These are phyloP conservation scores for Botrylloides violaceus DNA, from an alignment of 23 tunicate species.

Conservation along the genomic window DNA sequence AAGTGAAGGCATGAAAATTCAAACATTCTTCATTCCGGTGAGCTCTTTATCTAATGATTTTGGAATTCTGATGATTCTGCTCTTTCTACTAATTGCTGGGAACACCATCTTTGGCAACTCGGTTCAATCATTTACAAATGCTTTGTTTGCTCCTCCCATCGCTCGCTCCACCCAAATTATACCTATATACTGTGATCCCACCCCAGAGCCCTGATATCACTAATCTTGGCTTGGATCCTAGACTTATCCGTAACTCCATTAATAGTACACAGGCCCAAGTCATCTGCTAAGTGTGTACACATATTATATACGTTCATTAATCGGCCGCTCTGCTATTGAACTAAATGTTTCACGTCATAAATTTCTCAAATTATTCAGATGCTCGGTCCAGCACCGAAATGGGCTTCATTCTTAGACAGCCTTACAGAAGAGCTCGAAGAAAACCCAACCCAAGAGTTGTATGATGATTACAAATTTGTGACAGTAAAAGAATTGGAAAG, in stretches of 20 bases:
- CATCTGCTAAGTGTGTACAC: not conserved
- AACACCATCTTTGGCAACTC: no score
- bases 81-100: not conserved
- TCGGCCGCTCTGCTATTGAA: not conserved
- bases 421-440: slow-evolving; percentile 90
- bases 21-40: slow-evolving; percentile 82
- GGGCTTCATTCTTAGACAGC: slow-evolving; percentile 83
- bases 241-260: not conserved
- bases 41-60: no score
- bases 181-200: no score
- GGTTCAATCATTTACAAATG: no score
- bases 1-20: slow-evolving; percentile 68
- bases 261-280: not conserved
- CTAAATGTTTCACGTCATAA: not conserved
- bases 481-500: slow-evolving; percentile 64
- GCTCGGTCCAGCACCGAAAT: slow-evolving; percentile 86
- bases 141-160: no score
- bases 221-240: no score
- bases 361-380: slow-evolving; percentile 20
- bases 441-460: slow-evolving; percentile 61
- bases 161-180: no score
- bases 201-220: no score
- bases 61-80: not conserved
- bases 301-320: not conserved
- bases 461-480: slow-evolving; percentile 80